Evolutionary conservation across 92 coral and sea anemone species (phyloP).

Genomic region (Virgularia gustaviana): DNA sequence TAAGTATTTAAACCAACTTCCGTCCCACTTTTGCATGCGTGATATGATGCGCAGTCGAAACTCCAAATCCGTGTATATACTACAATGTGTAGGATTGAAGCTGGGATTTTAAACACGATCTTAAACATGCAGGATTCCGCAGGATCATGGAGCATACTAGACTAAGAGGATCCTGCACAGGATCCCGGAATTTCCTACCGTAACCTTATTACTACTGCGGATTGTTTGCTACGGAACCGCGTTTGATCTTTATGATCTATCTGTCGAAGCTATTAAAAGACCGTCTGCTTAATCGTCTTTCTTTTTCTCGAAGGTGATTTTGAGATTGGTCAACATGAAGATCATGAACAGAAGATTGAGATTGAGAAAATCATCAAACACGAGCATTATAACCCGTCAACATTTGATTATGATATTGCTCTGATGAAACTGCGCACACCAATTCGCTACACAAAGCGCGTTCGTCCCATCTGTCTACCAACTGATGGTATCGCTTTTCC

Average conservation of each 20-base stretch:
- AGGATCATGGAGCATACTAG: too few relatives aligned
- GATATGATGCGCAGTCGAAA: too few relatives aligned
- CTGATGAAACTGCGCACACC: slow-evolving; percentile 49
- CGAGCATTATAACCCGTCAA: slow-evolving; percentile 32
- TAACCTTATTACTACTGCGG: too few relatives aligned
- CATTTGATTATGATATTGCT: slow-evolving; percentile 55
- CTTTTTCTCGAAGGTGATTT: slow-evolving; percentile 11
- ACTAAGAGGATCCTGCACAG: too few relatives aligned
- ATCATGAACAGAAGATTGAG: slow-evolving; percentile 59
- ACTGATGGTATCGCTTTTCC: slow-evolving; percentile 12
- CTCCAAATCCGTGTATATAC: too few relatives aligned
- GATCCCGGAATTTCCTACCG: too few relatives aligned
- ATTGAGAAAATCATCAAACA: slow-evolving; percentile 40
- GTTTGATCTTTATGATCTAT: too few relatives aligned
- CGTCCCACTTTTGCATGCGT: too few relatives aligned
- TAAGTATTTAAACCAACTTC: too few relatives aligned
- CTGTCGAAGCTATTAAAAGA: neutral
- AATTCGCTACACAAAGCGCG: slow-evolving; percentile 53
- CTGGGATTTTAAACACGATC: too few relatives aligned
- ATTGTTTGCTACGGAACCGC: neutral
- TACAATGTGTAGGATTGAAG: too few relatives aligned
- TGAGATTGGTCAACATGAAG: slow-evolving; percentile 4
- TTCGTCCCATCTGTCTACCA: slow-evolving; percentile 57
- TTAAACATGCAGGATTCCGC: too few relatives aligned
- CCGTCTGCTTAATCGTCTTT: neutral